Base-by-base conservation (phyloP, 2,113 vertebrate genomes). In the Catharus fuscescens region DNA sequence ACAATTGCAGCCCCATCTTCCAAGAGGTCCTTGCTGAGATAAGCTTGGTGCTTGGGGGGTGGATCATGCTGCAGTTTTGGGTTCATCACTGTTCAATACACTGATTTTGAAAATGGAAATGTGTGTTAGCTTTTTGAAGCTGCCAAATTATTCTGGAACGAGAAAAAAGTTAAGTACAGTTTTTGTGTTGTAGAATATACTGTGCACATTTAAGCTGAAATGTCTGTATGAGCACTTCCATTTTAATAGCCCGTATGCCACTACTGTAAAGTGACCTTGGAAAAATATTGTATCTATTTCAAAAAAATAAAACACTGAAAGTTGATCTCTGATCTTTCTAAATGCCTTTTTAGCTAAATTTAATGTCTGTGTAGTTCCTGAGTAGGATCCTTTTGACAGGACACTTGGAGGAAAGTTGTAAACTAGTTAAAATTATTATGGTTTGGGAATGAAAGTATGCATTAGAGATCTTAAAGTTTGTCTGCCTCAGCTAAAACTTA, bases 231-330 rank as follows among this genome's bases (percentile, higher is more conserved):
- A 96, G 96, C 94, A 89, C 93, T 95, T 97, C 92, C 88, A 94
- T 92, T 98, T 96, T 96, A 97, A 95, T 97, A 96, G 94, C 90
- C 97, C 96, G 78, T 95, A 95, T 95, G 92, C 78, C 84, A 59
- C 96, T 96, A 95, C 93, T 97, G 96, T 98, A n/a, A 98, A 98
- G 98, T 97, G 98, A 98, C 97, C 95, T 98, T 96, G 91, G 83
- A 96, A 93, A 61, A 96, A 70, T 57, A 93, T 48, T 95, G 64
- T 96, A 60, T 93, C 38, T 93, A 77, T 95, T 93, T 96, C 20
- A 69, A 90, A 74, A 94, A 91, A 95, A 98, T 96, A 97, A 96
- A 97, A 79, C 96, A 78, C 86, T 94, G 87, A 71, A 95, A 95
- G 60, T 83, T 98, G 94, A 62, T 86, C 93, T 98, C 97, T 97